A percentile compares a stretch with the other conserved stretches of the same genome.
These are phyloP conservation scores for Botia kubotai DNA, from an alignment of 2,797 vertebrate genomes.

Conservation along the genomic window DNA sequence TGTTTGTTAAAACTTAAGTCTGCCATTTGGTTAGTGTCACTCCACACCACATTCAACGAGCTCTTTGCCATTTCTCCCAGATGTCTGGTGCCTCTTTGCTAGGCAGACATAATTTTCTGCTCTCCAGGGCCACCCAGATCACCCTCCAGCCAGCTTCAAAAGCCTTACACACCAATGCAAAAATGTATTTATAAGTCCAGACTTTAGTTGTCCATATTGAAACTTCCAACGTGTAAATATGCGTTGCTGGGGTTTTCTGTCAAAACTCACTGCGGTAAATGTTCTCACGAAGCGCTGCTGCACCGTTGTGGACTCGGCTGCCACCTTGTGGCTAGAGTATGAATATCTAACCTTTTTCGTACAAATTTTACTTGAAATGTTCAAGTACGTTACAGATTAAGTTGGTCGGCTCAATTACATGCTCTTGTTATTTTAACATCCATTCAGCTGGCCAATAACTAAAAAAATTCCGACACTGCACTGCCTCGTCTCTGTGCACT, in stretches of 20 bases:
- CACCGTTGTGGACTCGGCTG: neutral
- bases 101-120: slow-evolving; percentile 55
- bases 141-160: slow-evolving; percentile 70
- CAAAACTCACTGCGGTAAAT: neutral
- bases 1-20: slow-evolving; percentile 55
- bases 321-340: slow-evolving; percentile 12
- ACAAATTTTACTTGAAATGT: neutral
- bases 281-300: neutral
- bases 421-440: neutral
- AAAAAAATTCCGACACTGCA: neutral
- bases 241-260: neutral
- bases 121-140: slow-evolving; percentile 70
- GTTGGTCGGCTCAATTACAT: neutral
- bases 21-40: slow-evolving; percentile 68
- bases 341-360: neutral
- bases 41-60: slow-evolving; percentile 66
- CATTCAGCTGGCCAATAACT: neutral
- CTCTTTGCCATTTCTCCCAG: slow-evolving; percentile 70
- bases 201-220: slow-evolving; percentile 1
- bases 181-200: neutral
- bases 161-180: slow-evolving; percentile 59
- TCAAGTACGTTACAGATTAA: neutral
- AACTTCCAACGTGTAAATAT: slow-evolving; percentile 10
- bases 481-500: neutral
- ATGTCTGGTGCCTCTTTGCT: slow-evolving; percentile 62